Conservation (phyloP, 2,797 vertebrate genomes). For the Scleropages formosus region DNA sequence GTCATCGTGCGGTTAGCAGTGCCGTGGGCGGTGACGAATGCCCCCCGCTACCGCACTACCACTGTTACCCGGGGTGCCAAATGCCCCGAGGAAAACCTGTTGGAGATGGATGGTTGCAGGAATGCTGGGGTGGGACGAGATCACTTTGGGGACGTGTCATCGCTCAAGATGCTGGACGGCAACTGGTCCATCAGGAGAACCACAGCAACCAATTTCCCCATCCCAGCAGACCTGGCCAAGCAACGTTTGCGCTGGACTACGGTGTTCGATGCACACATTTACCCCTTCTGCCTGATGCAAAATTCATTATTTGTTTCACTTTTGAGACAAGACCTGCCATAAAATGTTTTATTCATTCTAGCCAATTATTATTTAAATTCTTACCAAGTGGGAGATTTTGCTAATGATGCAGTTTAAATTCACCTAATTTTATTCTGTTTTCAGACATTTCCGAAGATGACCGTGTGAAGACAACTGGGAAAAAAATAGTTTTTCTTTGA, state of each 20-base stretch:
- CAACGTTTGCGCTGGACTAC: slow-evolving; percentile 12
- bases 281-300: slow-evolving; percentile 28
- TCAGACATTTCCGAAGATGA: slow-evolving; percentile 35
- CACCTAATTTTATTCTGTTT: slow-evolving; percentile 42
- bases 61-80: background rate
- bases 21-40: background rate
- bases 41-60: too few species aligned
- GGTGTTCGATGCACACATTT: background rate
- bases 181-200: background rate
- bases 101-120: slow-evolving; percentile 11
- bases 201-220: background rate
- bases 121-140: background rate
- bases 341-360: slow-evolving; percentile 54
- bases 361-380: slow-evolving; percentile 46
- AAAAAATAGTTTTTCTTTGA: slow-evolving; percentile 32
- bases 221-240: too few species aligned
- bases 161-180: background rate
- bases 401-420: slow-evolving; percentile 54
- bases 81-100: background rate
- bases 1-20: slow-evolving; percentile 22
- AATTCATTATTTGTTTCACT: slow-evolving; percentile 52
- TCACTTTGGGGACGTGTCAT: background rate
- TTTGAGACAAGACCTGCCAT: slow-evolving; percentile 45
- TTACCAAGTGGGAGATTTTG: slow-evolving; percentile 43
- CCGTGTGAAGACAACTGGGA: background rate